Base-by-base conservation (phyloP, 2,888 invertebrate genomes). In the Galerucella pusilla region DNA sequence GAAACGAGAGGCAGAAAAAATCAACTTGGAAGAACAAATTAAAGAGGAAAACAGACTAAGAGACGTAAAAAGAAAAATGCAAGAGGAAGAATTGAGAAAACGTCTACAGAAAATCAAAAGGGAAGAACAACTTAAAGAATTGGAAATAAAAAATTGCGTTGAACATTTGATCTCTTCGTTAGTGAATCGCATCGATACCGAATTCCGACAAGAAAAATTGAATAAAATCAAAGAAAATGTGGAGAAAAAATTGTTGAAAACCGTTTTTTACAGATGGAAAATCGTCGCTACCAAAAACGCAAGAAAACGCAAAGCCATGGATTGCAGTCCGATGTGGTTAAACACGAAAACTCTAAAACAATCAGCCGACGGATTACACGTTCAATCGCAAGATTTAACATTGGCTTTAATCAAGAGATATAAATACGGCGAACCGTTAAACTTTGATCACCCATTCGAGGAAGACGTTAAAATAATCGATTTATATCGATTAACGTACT, bases 261-360 rank as follows among this genome's bases (percentile, higher is more conserved):
- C 87, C 52, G 89, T 88, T 74, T 87, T 88, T 54, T 82, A 82
- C 14, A 85, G 86, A 52, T 92, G 92, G 92, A 86, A 86, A 35
- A 83, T 81, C 25, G 85, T 85, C 45, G 83, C 87, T 1, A 81
- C 84, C 1, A 86, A 84, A 57, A 88, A 88, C 74, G 88, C 87
- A 77, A 82, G 88, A 25, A 90, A 89, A 79, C 88, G 90, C 9
- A 88, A 88, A 75, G 89, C 90, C 0, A 85, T 92, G 49, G 90
- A 90, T 67, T 87, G 88, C 65, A 89, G 90, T 54, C 91, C 92
- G 0, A 84, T 90, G 1, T 91, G 91, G 89, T 83, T 90, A 16
- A 88, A 89, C n/a, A 85, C 86, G 1, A 84, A 84, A 60, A 86
- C 87, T 28, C 75, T 88, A 1, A 80, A 85, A 2, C 86, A 89